Evolutionary conservation across 2,113 vertebrate species (phyloP).

Genomic region (Copsychus sechellarum): DNA sequence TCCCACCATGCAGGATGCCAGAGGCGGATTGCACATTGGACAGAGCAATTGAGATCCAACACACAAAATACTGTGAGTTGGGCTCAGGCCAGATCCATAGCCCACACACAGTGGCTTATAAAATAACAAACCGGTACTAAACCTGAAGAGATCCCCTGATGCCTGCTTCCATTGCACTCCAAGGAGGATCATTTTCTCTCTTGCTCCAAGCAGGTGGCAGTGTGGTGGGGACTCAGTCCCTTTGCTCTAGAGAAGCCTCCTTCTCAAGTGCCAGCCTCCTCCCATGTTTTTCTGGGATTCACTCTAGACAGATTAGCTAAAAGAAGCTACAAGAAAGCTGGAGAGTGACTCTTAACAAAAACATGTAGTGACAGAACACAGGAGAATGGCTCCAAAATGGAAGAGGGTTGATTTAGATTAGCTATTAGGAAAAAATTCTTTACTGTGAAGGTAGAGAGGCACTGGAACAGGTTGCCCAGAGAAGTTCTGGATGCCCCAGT

Average conservation of each 20-base stretch:
- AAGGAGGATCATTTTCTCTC: background rate
- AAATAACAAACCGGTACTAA: background rate
- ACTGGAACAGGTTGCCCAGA: background rate
- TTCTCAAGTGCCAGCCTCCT: background rate
- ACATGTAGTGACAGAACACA: background rate
- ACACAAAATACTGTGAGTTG: rapidly evolving
- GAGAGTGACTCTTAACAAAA: background rate
- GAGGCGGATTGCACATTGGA: background rate
- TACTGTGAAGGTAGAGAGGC: background rate
- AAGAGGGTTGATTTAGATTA: background rate
- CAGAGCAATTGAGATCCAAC: background rate
- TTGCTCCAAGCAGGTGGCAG: background rate
- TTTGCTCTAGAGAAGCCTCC: background rate
- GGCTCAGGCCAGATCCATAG: background rate
- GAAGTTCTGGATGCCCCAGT: background rate
- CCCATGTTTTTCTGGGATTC: background rate
- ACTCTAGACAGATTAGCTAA: background rate
- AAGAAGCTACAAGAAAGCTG: background rate
- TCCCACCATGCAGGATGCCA: background rate
- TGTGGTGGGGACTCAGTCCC: rapidly evolving
- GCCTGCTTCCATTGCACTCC: background rate
- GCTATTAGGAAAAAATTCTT: background rate
- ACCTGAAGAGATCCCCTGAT: background rate
- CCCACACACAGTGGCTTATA: too few species aligned
- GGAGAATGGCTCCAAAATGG: background rate